phyloP scores from a whole-genome alignment of 2,113 vertebrate genomes.

The Diadophis punctatus region DNA sequence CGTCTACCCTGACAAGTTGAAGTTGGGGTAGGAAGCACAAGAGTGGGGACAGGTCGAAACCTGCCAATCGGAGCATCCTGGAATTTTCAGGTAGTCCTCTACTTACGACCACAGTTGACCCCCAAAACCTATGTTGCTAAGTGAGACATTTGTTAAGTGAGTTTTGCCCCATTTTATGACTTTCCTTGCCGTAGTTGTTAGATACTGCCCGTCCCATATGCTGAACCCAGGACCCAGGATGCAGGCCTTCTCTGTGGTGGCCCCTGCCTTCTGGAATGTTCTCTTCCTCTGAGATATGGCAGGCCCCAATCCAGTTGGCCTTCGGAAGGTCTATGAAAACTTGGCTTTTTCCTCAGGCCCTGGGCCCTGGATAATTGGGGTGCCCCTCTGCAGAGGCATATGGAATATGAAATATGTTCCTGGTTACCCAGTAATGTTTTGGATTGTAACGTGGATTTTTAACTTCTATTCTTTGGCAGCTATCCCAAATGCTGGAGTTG shows the following conservation, averaged over 20 bases:
- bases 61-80: not conserved
- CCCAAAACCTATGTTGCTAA: not conserved
- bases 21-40: not conserved
- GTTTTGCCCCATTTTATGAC: not conserved
- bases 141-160: not conserved
- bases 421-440: not conserved
- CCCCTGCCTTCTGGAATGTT: not conserved
- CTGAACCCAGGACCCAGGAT: too few species aligned
- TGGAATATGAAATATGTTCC: not conserved
- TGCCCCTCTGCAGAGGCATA: not conserved
- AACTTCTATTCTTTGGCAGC: not conserved
- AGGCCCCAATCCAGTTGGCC: not conserved
- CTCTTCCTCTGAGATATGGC: not conserved
- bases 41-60: not conserved
- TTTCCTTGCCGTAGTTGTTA: not conserved
- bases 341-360: not conserved
- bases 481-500: not conserved
- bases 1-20: slow-evolving; percentile 20
- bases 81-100: not conserved
- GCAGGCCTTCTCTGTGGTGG: not conserved
- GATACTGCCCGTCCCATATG: too few species aligned
- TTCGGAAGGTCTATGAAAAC: not conserved
- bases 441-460: not conserved
- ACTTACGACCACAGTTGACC: not conserved
- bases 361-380: not conserved